phyloP scores from a whole-genome alignment of 1,140 invertebrate genomes.

The Pseudomyrmex gracilis region DNA sequence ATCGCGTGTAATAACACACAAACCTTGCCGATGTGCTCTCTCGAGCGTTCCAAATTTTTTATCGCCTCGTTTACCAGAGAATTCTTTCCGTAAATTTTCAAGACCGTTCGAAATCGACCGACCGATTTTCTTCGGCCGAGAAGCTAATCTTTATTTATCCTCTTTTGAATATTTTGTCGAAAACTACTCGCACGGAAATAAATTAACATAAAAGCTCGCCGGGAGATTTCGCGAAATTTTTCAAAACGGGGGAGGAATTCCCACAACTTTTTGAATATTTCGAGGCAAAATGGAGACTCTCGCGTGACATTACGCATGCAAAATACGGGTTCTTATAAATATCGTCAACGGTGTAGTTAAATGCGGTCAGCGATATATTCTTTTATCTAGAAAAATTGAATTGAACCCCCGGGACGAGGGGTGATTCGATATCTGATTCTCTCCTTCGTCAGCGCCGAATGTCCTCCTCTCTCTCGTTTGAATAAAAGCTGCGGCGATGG shows the following conservation, averaged over 20 bases:
- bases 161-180: too few species aligned
- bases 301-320: slow-evolving; percentile 13
- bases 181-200: not conserved
- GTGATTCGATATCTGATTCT: not conserved
- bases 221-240: not conserved
- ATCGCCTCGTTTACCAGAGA: not conserved
- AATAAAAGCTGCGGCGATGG: not conserved
- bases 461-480: not conserved
- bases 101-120: not conserved
- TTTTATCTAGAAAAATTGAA: not conserved
- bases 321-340: slow-evolving; percentile 36
- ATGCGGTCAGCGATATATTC: not conserved
- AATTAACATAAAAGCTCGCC: slow-evolving; percentile 15
- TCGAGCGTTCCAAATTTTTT: not conserved
- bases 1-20: too few species aligned
- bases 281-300: not conserved
- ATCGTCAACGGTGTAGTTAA: slow-evolving; percentile 7
- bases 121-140: too few species aligned
- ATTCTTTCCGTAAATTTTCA: not conserved
- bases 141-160: too few species aligned
- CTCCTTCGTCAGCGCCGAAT: not conserved
- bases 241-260: not conserved
- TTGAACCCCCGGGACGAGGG: not conserved
- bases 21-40: not conserved
- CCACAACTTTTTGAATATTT: not conserved